Evolutionary conservation across 2,888 invertebrate species (phyloP).

Genomic region (Rhimphoctona megacephalus): DNA sequence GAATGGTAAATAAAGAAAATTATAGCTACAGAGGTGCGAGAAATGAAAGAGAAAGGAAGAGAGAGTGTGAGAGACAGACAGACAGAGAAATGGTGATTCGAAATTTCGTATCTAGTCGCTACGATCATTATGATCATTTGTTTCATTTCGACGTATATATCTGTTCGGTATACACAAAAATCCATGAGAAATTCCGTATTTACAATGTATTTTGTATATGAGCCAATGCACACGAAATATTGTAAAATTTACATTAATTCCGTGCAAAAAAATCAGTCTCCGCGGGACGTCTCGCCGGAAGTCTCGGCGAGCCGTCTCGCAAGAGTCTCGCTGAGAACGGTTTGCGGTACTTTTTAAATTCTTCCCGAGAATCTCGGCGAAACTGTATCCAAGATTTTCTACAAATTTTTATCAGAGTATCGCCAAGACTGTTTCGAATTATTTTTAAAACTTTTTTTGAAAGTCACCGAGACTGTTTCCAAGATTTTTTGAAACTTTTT

Average conservation of each 20-base stretch:
- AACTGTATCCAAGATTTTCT: no score
- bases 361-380: no score
- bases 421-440: no score
- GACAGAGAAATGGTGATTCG: conserved; percentile 26
- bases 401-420: no score
- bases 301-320: no score
- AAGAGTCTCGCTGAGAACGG: no score
- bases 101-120: conserved; percentile 55
- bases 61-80: background rate
- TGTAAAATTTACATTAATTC: conserved; percentile 19
- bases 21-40: conserved; percentile 36
- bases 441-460: no score
- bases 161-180: conserved; percentile 15
- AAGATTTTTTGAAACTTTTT: no score
- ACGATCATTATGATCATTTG: conserved; percentile 57
- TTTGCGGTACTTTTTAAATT: no score
- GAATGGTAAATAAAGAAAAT: conserved; percentile 63
- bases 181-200: conserved; percentile 13
- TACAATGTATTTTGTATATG: conserved; percentile 20
- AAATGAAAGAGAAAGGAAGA: conserved; percentile 28
- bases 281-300: no score
- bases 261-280: background rate
- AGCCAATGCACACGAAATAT: conserved; percentile 28
- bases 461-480: no score
- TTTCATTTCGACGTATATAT: conserved; percentile 41